Evolutionary conservation across 2,888 invertebrate species (phyloP), one percentile per base, ranked within the genome.

Genomic region (Pristionchus japonicus): DNA sequence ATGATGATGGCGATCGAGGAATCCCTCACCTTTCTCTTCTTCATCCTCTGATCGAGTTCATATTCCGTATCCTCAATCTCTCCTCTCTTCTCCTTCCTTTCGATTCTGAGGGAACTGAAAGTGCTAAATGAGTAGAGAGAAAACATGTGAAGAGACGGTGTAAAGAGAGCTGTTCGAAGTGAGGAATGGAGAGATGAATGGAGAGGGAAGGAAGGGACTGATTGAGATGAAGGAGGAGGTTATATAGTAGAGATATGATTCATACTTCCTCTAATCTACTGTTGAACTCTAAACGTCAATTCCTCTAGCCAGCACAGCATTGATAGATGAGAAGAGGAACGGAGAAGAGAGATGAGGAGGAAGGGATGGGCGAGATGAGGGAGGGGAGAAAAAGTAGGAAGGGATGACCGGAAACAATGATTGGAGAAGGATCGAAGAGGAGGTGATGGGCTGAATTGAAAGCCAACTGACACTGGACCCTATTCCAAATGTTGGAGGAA

Each of bases 401-500:
- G 23, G 40, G 57, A 47, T 82, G 87, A 85, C 77, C 49, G 77
- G 83, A 83, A 57, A 43, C 31, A 52, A 47, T n/a, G 27, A 20
- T 34, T 7, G 83, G 7, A 17, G 52, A 31, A 34, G n/a, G 52
- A 52, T 31, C 17, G 83, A 82, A 74, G 80, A 27, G 49, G 27
- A 64, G 64, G 67, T 27, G 47, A 47, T n/a, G 49, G 15, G 74
- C 40, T n/a, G n/a, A 57, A 85, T 67, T 7, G 70, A 67, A 43
- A 47, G 52, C 70, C 70, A 70, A 70, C 70, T 70, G 70, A 70
- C 70, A 70, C 70, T 70, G 70, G 70, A 70, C 70, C 61, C 70
- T 70, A 70, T 70, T 70, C 70, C 70, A 70, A 70, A 70, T 70
- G 70, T 70, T 70, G 67, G 61, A 64, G 64, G 85, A 27, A 40